These are phyloP conservation scores for Ennomos fuscantarius DNA, from an alignment of 2,888 invertebrate species.

Conservation along the genomic window DNA sequence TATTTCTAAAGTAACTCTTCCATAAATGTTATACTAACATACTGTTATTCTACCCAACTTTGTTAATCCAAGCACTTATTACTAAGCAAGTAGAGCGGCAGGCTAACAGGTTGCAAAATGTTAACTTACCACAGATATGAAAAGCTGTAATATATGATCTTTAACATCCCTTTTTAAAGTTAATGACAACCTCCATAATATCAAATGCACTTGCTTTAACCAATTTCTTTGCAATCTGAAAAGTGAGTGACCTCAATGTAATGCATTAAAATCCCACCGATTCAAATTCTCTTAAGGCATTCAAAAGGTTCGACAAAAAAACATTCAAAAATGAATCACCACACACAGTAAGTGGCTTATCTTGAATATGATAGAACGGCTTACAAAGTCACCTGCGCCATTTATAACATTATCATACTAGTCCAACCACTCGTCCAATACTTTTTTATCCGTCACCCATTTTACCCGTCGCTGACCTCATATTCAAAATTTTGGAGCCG, in stretches of 20 bases:
- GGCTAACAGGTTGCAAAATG: neutral
- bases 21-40: no score
- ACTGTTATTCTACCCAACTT: no score
- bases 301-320: constrained; percentile 26
- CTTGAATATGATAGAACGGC: constrained; percentile 11
- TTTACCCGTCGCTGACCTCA: constrained; percentile 21
- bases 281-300: constrained; percentile 23
- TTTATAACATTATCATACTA: constrained; percentile 24
- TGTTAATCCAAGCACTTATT: no score
- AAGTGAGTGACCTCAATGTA: constrained; percentile 18
- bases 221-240: constrained; percentile 71
- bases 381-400: constrained; percentile 17
- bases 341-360: constrained; percentile 28
- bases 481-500: constrained; percentile 14
- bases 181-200: constrained; percentile 88
- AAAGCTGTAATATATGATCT: constrained; percentile 81
- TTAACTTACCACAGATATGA: constrained; percentile 82
- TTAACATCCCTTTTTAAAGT: constrained; percentile 86
- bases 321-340: constrained; percentile 43
- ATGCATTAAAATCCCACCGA: constrained; percentile 7
- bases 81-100: no score
- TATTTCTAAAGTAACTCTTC: no score
- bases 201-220: constrained; percentile 86
- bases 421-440: constrained; percentile 18
- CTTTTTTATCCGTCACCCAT: constrained; percentile 25